Base-by-base conservation (phyloP, 1,140 invertebrate species). In the Cepaea nemoralis region DNA sequence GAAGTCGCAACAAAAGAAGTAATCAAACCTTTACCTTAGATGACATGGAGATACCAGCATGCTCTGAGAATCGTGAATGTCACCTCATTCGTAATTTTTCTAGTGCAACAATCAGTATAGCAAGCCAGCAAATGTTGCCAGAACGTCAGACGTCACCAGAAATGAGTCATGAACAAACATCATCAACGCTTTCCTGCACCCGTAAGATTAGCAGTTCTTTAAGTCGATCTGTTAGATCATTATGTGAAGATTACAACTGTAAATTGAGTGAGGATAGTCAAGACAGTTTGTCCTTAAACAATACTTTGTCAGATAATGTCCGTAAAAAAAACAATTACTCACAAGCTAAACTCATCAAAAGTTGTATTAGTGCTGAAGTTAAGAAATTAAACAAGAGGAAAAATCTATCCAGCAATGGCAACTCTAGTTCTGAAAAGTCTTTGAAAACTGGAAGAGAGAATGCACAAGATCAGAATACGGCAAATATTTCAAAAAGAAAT, bases 1-100 rank as follows among this genome's bases (percentile, higher is more conserved):
- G 40, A 16, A 45, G 42, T 48, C 71, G 71, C 33, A 74, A 74
- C 42, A 74, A 74, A 24, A 74, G 24, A 45, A 45, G 37, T 22
- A 74, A 50, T 33, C 39, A 45, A 16, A 74, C 71, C 12, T 74
- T 74, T 74, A 74, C 71, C 31, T 22, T 39, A 33, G 69, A 70
- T 10, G 69, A 74, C 12, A 19, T 42, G 2, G 14, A 74, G 59
- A 31, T 63, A 27, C 59, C 10, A 1, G 10, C 42, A 6, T 74
- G 22, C 27, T 1, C 37, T 40, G 69, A 22, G 1, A 22, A 14
- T 24, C 24, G 2, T 5, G 71, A 48, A 1, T 10, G 1, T 48
- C 31, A 48, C 31, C 71, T 35, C 22, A 31, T 3, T 5, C 39
- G 71, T 8, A 74, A 39, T 31, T 74, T 74, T 74, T 74, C 71